Evolutionary conservation across 2,888 invertebrate genomes (phyloP).

Genomic region (Toxonevra muliebris): DNA sequence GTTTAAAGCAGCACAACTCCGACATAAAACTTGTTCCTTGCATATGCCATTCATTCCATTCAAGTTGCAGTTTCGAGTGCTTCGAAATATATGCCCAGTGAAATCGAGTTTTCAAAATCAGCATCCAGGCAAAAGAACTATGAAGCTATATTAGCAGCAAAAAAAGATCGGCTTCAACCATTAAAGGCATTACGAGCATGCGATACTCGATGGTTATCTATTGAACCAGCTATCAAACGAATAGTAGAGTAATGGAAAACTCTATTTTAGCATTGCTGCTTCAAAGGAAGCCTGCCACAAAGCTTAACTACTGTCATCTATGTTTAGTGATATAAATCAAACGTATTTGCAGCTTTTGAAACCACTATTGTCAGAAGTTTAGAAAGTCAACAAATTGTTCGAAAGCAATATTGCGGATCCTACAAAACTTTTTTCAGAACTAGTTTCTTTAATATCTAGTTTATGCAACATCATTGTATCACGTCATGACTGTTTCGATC

Average conservation of each 20-base stretch:
- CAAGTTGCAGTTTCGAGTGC: slow-evolving; percentile 27
- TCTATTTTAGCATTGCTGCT: no score
- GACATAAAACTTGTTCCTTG: slow-evolving; percentile 22
- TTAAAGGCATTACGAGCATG: slow-evolving; percentile 1
- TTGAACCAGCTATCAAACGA: slow-evolving; percentile 10
- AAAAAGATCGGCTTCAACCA: slow-evolving; percentile 6
- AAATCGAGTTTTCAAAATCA: slow-evolving; percentile 14
- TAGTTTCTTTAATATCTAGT: not conserved
- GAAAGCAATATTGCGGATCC: slow-evolving; percentile 14
- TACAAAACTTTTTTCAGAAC: slow-evolving; percentile 6
- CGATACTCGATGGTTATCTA: slow-evolving; percentile 11
- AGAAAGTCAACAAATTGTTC: slow-evolving; percentile 17
- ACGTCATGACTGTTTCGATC: not conserved
- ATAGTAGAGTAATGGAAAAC: slow-evolving; percentile 12
- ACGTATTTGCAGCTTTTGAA: slow-evolving; percentile 20
- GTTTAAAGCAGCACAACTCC: slow-evolving; percentile 17
- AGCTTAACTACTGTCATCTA: not conserved
- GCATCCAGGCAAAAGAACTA: slow-evolving; percentile 6
- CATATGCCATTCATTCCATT: slow-evolving; percentile 28
- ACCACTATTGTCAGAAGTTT: slow-evolving; percentile 11
- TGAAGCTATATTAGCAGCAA: not conserved
- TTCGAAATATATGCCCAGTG: slow-evolving; percentile 6
- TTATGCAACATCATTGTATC: not conserved
- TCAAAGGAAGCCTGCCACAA: not conserved
- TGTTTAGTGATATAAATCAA: slow-evolving; percentile 5